Evolutionary conservation across 2,797 vertebrate species (phyloP).

Genomic region (Sphaeramia orbicularis): DNA sequence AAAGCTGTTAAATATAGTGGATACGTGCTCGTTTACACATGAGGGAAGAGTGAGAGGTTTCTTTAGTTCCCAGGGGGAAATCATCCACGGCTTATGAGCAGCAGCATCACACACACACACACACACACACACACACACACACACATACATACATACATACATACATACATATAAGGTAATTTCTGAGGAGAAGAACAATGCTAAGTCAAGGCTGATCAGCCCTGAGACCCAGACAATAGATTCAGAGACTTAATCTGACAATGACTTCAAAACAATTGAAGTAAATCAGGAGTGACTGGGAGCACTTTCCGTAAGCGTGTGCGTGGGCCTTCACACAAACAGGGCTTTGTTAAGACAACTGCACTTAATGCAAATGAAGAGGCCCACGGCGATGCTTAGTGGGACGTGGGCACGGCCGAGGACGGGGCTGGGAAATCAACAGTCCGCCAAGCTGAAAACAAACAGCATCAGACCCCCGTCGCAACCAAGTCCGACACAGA

Average conservation of each 20-base stretch:
- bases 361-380: constrained; percentile 77
- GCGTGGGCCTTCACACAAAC: constrained; percentile 59
- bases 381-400: constrained; percentile 56
- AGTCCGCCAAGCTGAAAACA: constrained; percentile 31
- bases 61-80: constrained; percentile 14
- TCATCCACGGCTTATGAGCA: constrained; percentile 4
- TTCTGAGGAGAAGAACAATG: constrained; percentile 18
- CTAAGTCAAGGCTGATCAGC: constrained; percentile 33
- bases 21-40: constrained; percentile 15
- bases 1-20: constrained; percentile 11
- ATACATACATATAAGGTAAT: constrained; percentile 18
- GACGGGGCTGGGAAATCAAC: constrained; percentile 53
- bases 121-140: background rate
- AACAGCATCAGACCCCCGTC: constrained; percentile 25
- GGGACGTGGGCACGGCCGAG: constrained; percentile 50
- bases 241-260: constrained; percentile 57
- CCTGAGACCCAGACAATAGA: constrained; percentile 44
- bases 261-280: constrained; percentile 65
- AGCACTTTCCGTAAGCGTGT: constrained; percentile 57
- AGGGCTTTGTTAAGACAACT: constrained; percentile 75
- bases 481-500: constrained; percentile 12
- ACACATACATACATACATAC: background rate
- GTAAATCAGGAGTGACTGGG: constrained; percentile 65
- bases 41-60: constrained; percentile 8
- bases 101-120: background rate